Base-by-base conservation (phyloP, 1,140 invertebrate species). In the Tetramorium parvispinum region DNA sequence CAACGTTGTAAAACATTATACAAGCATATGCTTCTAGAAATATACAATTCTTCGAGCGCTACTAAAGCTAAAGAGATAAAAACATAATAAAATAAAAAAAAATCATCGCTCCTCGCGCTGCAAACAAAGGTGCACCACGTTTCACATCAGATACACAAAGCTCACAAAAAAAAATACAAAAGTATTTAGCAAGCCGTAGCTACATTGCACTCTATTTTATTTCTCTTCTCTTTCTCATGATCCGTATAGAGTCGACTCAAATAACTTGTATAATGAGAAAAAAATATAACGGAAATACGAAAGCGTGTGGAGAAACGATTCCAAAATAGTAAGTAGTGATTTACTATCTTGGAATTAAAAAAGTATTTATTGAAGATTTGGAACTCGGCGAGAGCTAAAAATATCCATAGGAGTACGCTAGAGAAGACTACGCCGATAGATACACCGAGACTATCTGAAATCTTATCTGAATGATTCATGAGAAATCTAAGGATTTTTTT, bases 271-370 rank as follows among this genome's bases (percentile, higher is more conserved):
- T n/a, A 40, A n/a, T n/a, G 0, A 43, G 2, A 49, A 32, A 11
- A 37, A 32, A 73, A 57, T 1, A 57, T 7, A 10, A 0, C 3
- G 6, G 1, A 32, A 18, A 43, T 24, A 18, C 10, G n/a, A 1
- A 18, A 32, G 24, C 32, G 32, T 32, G 32, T 70, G 11, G 32
- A 70, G 65, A 43, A 68, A 70, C n/a, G 10, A 59, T 85, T 68
- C 61, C 61, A 75, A 77, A 71, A 82, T 27, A 32, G 24, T 90
- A 85, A 89, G 63, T 46, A 46, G 32, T 81, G 73, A 57, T 90
- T 79, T 79, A 71, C 78, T 63, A 46, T 59, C 18, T 76, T 40
- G 6, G n/a, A 61, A 27, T 83, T 83, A 73, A 13, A 59, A 73
- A 75, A 61, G 40, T 59, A n/a, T 32, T 75, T 83, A 24, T 18